Evolutionary conservation across 2,888 invertebrate genomes (phyloP).

Genomic region (Drosophila leonis): DNA sequence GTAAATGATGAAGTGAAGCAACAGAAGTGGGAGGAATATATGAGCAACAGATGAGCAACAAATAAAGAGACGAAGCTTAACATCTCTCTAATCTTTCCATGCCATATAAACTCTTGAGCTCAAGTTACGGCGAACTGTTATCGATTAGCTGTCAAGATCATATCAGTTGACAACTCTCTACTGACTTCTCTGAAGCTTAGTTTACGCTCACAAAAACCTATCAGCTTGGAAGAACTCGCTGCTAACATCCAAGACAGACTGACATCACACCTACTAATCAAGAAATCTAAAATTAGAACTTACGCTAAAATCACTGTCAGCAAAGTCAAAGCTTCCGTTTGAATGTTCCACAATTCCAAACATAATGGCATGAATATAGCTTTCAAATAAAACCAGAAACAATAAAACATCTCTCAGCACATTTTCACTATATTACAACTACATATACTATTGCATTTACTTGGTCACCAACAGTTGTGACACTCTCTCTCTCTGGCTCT

Average conservation of each 20-base stretch:
- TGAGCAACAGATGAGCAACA: not conserved
- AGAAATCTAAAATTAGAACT: not conserved
- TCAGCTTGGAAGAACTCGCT: no score
- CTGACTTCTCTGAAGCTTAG: not conserved
- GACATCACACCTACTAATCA: not conserved
- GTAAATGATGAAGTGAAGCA: not conserved
- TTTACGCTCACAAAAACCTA: no score
- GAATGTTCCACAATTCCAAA: not conserved
- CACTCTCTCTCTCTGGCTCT: not conserved
- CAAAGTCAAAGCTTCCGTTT: not conserved
- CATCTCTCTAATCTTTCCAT: no score
- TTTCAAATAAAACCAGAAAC: not conserved
- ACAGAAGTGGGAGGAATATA: not conserved
- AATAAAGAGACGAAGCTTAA: not conserved
- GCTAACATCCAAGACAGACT: no score
- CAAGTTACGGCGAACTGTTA: not conserved
- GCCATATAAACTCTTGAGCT: not conserved
- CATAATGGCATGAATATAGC: not conserved
- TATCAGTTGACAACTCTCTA: not conserved
- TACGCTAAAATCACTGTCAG: not conserved
- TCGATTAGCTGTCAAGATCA: no score
- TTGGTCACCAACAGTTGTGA: not conserved
- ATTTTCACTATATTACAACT: not conserved
- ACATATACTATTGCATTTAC: not conserved
- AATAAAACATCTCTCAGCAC: not conserved